phyloP scores from a whole-genome alignment of 2,113 vertebrate species.

The Cettia cetti region DNA sequence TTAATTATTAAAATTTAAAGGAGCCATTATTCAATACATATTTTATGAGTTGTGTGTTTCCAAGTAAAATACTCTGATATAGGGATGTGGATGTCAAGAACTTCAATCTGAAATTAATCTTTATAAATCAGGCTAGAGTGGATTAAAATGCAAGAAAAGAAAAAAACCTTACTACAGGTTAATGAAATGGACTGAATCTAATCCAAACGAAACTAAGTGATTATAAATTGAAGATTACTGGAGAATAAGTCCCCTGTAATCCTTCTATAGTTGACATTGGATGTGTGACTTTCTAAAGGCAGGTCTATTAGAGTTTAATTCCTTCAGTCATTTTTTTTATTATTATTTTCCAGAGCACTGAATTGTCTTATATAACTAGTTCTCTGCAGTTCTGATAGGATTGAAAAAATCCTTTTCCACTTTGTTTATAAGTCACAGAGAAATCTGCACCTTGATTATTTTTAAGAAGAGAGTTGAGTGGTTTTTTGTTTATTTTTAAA shows the following conservation, averaged over 20 bases:
- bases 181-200: slow-evolving; percentile 69
- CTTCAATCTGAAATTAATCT: slow-evolving; percentile 64
- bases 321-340: not conserved
- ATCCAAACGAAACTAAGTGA: slow-evolving; percentile 70
- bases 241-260: slow-evolving; percentile 59
- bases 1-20: not conserved
- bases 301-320: slow-evolving; percentile 54
- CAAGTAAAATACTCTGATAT: slow-evolving; percentile 12
- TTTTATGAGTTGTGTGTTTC: not conserved
- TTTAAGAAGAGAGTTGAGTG: not conserved
- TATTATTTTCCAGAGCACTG: not conserved
- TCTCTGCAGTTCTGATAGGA: not conserved
- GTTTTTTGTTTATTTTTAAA: not conserved
- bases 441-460: not conserved
- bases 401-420: slow-evolving; percentile 29
- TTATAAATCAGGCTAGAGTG: slow-evolving; percentile 57
- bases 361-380: slow-evolving; percentile 43
- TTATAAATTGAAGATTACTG: slow-evolving; percentile 68
- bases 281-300: slow-evolving; percentile 57
- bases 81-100: slow-evolving; percentile 33
- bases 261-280: slow-evolving; percentile 56
- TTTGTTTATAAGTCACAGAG: not conserved
- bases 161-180: slow-evolving; percentile 61
- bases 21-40: not conserved
- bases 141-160: slow-evolving; percentile 66